Evolutionary conservation across 2,888 invertebrate species (phyloP).

Genomic region (Liopterus haemorrhoidalis): DNA sequence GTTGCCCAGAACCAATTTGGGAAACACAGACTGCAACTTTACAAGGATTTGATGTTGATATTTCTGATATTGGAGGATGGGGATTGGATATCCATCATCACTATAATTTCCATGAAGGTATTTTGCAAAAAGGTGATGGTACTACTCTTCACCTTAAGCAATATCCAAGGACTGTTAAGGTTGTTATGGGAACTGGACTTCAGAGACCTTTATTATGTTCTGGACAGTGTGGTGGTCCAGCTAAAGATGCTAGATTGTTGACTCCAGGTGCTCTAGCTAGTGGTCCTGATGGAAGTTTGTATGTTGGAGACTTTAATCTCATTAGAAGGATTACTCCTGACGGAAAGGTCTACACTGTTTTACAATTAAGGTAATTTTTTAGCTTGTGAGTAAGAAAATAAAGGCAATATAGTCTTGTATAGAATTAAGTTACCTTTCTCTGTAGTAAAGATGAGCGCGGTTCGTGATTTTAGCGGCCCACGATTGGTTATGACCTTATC

Average conservation of each 20-base stretch:
- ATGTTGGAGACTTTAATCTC: slow-evolving; percentile 94
- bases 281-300: slow-evolving; percentile 93
- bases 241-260: slow-evolving; percentile 78
- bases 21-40: slow-evolving; percentile 89
- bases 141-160: slow-evolving; percentile 90
- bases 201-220: slow-evolving; percentile 81
- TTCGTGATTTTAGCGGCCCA: too few species aligned
- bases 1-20: slow-evolving; percentile 86
- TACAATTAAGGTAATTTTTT: slow-evolving; percentile 72
- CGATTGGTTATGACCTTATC: too few species aligned
- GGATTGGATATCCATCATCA: slow-evolving; percentile 97
- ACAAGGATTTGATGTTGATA: slow-evolving; percentile 93
- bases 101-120: slow-evolving; percentile 94
- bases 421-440: too few species aligned
- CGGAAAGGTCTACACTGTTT: slow-evolving; percentile 81
- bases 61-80: slow-evolving; percentile 97
- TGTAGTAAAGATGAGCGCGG: too few species aligned
- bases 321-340: slow-evolving; percentile 86
- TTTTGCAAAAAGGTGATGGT: slow-evolving; percentile 96
- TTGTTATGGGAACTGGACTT: slow-evolving; percentile 87
- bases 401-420: too few species aligned
- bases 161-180: slow-evolving; percentile 83
- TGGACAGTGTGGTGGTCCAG: slow-evolving; percentile 78
- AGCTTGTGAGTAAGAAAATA: too few species aligned
- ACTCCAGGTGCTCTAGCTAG: slow-evolving; percentile 92